A percentile compares a stretch with the other conserved stretches of the same genome.
Evolutionary conservation across 1,140 invertebrate species (phyloP).

Genomic region (Pomacea maculata): DNA sequence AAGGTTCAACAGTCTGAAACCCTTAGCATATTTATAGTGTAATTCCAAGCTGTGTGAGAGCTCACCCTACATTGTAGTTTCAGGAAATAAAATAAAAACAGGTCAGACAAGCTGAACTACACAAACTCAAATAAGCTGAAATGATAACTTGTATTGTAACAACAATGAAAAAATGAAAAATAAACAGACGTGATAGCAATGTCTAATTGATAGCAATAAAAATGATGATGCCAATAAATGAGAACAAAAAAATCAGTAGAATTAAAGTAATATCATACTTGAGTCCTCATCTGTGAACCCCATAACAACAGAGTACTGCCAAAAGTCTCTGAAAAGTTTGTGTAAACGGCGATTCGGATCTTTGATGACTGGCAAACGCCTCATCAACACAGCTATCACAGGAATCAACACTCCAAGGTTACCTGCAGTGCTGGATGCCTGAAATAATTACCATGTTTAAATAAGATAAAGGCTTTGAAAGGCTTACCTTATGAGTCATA

Average conservation of each 20-base stretch:
- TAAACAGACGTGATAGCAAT: not conserved
- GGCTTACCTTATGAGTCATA: no score
- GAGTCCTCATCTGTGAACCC: slow-evolving; percentile 90
- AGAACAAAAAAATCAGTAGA: not conserved
- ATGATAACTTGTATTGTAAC: no score
- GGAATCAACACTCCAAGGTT: slow-evolving; percentile 97
- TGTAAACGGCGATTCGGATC: slow-evolving; percentile 93
- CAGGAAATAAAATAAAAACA: no score
- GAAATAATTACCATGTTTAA: slow-evolving; percentile 34
- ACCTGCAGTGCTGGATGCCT: slow-evolving; percentile 92
- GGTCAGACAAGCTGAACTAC: no score
- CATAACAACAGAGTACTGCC: slow-evolving; percentile 99
- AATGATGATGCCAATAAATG: not conserved
- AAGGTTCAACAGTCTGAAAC: no score
- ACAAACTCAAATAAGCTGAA: no score
- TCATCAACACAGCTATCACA: slow-evolving; percentile 86
- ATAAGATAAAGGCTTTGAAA: not conserved
- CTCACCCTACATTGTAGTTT: no score
- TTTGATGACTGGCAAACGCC: slow-evolving; percentile 84
- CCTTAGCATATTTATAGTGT: no score
- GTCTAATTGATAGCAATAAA: not conserved
- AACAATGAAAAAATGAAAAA: not conserved
- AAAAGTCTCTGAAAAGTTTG: slow-evolving; percentile 98
- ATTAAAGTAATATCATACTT: slow-evolving; percentile 44
- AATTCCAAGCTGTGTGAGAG: no score